These are phyloP conservation scores for Limanda limanda DNA, from an alignment of 2,113 vertebrate species.

Conservation along the genomic window DNA sequence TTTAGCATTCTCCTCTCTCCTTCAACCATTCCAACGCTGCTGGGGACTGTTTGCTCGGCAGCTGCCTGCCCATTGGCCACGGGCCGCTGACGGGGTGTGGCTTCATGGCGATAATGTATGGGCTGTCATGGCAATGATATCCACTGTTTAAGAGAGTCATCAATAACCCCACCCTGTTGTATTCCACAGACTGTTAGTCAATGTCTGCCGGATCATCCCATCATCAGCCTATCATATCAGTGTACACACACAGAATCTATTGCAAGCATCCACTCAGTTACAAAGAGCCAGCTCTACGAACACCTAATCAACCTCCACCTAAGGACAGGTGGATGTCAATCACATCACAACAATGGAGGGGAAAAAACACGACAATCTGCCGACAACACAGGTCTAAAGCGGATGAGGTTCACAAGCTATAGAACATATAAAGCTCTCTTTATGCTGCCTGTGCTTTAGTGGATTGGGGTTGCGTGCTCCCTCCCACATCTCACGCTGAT, in stretches of 20 bases:
- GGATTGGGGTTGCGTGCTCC: constrained; percentile 30
- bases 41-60: constrained; percentile 65
- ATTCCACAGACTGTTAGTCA: constrained; percentile 60
- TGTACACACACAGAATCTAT: constrained; percentile 52
- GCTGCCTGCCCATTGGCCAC: constrained; percentile 65
- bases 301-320: constrained; percentile 49
- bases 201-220: constrained; percentile 63
- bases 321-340: constrained; percentile 66
- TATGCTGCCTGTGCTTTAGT: constrained; percentile 30
- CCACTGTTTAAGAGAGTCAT: constrained; percentile 71
- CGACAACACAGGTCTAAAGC: not conserved
- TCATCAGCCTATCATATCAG: constrained; percentile 67
- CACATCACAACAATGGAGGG: constrained; percentile 11
- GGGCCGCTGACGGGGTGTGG: constrained; percentile 31
- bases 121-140: constrained; percentile 77
- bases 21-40: constrained; percentile 44
- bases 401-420: not conserved
- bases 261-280: constrained; percentile 49
- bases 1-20: constrained; percentile 66
- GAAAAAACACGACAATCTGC: constrained; percentile 1
- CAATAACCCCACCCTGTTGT: constrained; percentile 74
- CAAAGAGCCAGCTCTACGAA: constrained; percentile 55
- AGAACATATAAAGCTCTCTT: constrained; percentile 6
- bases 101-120: constrained; percentile 60
- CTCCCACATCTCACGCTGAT: constrained; percentile 44